Base-by-base conservation (phyloP, 2,797 vertebrate species). In the Valencia hispanica region DNA sequence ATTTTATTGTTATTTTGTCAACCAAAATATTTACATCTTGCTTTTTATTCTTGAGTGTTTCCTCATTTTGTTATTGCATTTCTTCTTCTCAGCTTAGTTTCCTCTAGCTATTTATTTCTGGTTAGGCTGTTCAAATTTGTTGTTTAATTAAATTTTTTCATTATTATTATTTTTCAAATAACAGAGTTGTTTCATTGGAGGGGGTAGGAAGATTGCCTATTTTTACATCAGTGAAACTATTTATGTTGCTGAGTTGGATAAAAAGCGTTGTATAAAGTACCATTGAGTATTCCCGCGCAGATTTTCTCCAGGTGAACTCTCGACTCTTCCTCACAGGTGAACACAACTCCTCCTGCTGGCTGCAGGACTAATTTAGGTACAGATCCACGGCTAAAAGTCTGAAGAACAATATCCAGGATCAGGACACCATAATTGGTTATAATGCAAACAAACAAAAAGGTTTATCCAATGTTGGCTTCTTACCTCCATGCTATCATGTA, bases 401-500 rank as follows among this genome's bases (percentile, higher is more conserved):
- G 71, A 45, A 68, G 25, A 45, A 70, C 50, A 20, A 45, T 2
- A 51, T 36, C 32, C 27, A 69, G 11, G n/a, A 55, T 0, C 22
- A n/a, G 32, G 5, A 25, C 41, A 45, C n/a, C 48, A 15, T 17
- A 48, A 22, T 70, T 0, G 30, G 39, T 65, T 65, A 18, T 6
- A 39, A 48, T 4, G 5, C 41, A 70, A 77, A 68, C 14, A 53
- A 48, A 25, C 17, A 17, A 4, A 17, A 3, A 1, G 0, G 55
- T 45, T 74, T 63, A 20, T 63, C 2, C 9, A 9, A 10, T 8
- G 8, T 4, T 63, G 45, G 0, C 22, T 72, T 43, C 6, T 79
- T 82, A 97, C 97, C 96, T 98, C 97, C 85, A 86, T 89, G 86
- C 85, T 97, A 86, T 98, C 97, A 82, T 97, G 95, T 88, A 96